These are phyloP conservation scores for Allophyes oxyacanthae DNA, from an alignment of 2,888 invertebrate species.

Conservation along the genomic window DNA sequence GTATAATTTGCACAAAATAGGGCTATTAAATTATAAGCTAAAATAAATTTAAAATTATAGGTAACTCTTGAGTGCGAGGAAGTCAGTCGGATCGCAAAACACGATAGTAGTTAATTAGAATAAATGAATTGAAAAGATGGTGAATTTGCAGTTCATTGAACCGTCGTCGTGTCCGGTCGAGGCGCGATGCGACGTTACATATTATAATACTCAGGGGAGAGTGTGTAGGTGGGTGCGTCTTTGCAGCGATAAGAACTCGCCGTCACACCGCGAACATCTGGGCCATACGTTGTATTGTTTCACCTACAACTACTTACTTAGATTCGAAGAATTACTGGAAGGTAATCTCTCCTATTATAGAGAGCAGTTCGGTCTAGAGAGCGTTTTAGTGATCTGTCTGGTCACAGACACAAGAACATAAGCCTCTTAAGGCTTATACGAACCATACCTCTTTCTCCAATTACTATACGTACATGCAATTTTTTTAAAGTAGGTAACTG, in stretches of 20 bases:
- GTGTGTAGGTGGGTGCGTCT: conserved; percentile 60
- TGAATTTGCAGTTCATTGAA: conserved; percentile 63
- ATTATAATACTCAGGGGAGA: conserved; percentile 43
- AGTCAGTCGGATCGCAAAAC: too few species aligned
- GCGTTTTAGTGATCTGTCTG: too few species aligned
- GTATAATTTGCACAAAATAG: too few species aligned
- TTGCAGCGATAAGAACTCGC: conserved; percentile 65
- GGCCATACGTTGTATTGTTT: conserved; percentile 69
- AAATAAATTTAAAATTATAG: too few species aligned
- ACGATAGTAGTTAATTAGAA: conserved; percentile 38
- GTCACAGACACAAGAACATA: too few species aligned
- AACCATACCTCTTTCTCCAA: too few species aligned
- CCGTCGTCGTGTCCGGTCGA: conserved; percentile 49
- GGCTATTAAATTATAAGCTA: too few species aligned
- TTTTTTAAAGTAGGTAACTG: too few species aligned
- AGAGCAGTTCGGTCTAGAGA: too few species aligned
- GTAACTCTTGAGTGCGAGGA: too few species aligned
- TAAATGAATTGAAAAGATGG: conserved; percentile 46
- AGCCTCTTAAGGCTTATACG: too few species aligned
- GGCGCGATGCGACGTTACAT: conserved; percentile 31
- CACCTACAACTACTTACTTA: conserved; percentile 30
- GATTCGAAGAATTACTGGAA: conserved; percentile 13
- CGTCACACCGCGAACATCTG: conserved; percentile 76
- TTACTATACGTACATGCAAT: too few species aligned
- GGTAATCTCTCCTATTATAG: not conserved